Conservation (phyloP, 2,797 vertebrate genomes). For the Pseudochaenichthys georgianus region DNA sequence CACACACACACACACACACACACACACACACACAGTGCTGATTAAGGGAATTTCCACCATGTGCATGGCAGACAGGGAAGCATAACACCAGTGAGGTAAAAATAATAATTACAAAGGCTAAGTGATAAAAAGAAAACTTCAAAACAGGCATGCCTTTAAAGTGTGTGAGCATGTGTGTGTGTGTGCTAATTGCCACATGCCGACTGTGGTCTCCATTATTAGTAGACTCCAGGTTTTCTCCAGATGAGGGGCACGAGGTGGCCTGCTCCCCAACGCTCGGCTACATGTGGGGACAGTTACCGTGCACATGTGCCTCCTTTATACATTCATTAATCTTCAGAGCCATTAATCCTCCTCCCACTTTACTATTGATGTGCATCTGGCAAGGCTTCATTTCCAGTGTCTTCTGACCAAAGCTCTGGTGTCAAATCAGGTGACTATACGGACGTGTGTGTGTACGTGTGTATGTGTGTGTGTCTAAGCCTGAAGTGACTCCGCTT, state of each 20-base stretch:
- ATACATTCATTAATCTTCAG: slow-evolving; percentile 70
- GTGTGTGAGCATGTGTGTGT: slow-evolving; percentile 57
- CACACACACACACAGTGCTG: slow-evolving; percentile 32
- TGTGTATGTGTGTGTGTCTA: background rate
- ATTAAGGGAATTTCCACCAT: slow-evolving; percentile 83
- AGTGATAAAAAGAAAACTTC: slow-evolving; percentile 75
- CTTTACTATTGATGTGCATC: slow-evolving; percentile 67
- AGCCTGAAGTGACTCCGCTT: slow-evolving; percentile 34
- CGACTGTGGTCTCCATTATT: slow-evolving; percentile 65
- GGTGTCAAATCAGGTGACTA: slow-evolving; percentile 65
- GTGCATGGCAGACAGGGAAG: slow-evolving; percentile 79
- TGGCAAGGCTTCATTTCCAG: slow-evolving; percentile 52
- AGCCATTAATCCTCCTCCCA: slow-evolving; percentile 58
- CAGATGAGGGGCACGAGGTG: slow-evolving; percentile 66
- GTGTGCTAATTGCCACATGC: slow-evolving; percentile 67
- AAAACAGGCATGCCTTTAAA: slow-evolving; percentile 67
- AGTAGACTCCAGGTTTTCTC: slow-evolving; percentile 73
- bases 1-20: slow-evolving; percentile 35
- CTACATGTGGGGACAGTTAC: slow-evolving; percentile 69
- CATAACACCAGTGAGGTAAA: slow-evolving; percentile 72
- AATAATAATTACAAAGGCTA: slow-evolving; percentile 75
- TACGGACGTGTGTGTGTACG: slow-evolving; percentile 9
- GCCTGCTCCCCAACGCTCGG: slow-evolving; percentile 55
- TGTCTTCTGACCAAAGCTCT: slow-evolving; percentile 39
- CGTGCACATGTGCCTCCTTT: slow-evolving; percentile 49